A percentile compares a stretch with the other conserved stretches of the same genome.
These are phyloP conservation scores for Tineola bisselliella DNA, from an alignment of 2,888 invertebrate genomes.

Conservation along the genomic window DNA sequence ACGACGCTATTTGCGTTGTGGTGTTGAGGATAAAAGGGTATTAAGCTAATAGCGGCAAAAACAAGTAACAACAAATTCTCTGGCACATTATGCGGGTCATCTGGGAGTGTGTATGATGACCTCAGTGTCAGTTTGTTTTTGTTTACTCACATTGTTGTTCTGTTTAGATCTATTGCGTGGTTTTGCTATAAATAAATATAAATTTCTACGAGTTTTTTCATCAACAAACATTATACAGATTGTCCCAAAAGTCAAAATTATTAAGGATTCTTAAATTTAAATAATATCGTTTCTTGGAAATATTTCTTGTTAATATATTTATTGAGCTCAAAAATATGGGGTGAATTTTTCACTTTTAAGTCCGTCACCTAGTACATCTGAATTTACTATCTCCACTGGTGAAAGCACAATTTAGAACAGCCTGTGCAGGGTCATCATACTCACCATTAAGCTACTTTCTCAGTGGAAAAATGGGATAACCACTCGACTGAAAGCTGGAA, in stretches of 20 bases:
- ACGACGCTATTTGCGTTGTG: background rate
- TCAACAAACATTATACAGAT: too few species aligned
- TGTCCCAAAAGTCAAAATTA: too few species aligned
- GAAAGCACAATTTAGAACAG: too few species aligned
- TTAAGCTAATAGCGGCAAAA: slow-evolving; percentile 15
- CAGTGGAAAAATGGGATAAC: background rate
- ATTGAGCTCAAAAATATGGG: too few species aligned
- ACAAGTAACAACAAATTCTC: slow-evolving; percentile 13
- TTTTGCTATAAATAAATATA: too few species aligned
- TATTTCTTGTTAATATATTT: too few species aligned
- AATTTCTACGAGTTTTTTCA: too few species aligned
- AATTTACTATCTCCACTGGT: too few species aligned
- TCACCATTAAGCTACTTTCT: background rate
- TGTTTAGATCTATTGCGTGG: background rate
- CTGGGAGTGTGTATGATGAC: slow-evolving; percentile 13
- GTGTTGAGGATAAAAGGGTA: slow-evolving; percentile 12
- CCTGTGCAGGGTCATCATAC: background rate
- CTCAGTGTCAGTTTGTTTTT: background rate
- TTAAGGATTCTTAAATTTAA: too few species aligned
- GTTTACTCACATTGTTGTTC: background rate
- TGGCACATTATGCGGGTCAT: slow-evolving; percentile 14
- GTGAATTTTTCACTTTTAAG: background rate
- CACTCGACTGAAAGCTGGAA: background rate
- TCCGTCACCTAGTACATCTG: too few species aligned
- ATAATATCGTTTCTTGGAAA: too few species aligned